phyloP scores from a whole-genome alignment of 2,113 vertebrate genomes.

The Panthera uncia region DNA sequence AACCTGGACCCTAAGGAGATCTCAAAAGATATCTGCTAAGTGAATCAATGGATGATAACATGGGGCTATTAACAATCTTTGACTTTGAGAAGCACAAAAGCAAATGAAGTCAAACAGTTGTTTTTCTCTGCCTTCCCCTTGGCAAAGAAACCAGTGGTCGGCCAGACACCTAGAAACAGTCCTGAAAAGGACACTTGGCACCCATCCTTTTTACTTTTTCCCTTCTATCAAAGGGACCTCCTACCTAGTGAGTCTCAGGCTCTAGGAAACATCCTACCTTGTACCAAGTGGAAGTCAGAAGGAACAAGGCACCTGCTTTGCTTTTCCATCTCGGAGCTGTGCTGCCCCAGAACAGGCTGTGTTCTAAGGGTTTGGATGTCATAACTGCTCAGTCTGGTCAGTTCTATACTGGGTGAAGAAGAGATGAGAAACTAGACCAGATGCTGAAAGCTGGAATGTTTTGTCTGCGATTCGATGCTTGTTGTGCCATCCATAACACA shows the following conservation, averaged over 20 bases:
- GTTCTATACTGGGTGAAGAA: background rate
- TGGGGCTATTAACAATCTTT: background rate
- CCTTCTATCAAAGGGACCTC: background rate
- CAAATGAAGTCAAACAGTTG: background rate
- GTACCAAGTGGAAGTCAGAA: background rate
- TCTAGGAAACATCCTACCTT: background rate
- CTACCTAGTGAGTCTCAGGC: background rate
- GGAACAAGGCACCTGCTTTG: background rate
- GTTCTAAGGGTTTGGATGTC: background rate
- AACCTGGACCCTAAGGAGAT: background rate
- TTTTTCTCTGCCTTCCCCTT: background rate
- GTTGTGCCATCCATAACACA: background rate
- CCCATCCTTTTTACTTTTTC: background rate
- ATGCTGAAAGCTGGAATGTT: background rate
- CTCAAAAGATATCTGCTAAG: background rate
- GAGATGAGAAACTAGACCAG: slow-evolving; percentile 7
- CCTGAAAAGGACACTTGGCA: background rate
- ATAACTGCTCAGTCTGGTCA: background rate
- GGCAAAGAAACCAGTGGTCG: background rate
- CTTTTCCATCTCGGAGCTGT: background rate
- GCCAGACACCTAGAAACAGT: background rate
- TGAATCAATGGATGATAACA: background rate
- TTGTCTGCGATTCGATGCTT: background rate
- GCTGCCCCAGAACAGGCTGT: background rate
- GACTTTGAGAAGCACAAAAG: background rate